Evolutionary conservation across 2,888 invertebrate genomes (phyloP), one percentile per base, ranked within the genome.

Genomic region (Boloria selene): DNA sequence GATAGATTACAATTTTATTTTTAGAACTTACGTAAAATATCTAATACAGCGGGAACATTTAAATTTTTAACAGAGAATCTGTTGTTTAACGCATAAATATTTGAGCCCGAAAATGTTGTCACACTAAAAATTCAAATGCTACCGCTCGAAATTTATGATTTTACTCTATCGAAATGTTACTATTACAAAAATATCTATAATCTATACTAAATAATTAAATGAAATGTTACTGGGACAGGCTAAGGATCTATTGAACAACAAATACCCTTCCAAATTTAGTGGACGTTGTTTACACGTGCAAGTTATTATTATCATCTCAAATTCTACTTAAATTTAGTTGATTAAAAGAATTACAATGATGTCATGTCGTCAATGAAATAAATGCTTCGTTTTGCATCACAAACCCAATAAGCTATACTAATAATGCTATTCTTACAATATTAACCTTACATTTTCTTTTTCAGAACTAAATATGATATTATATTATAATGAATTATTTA

Each of bases 101-200:
- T 67, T 61, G 55, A 66, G 63, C 61, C 51, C 53, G 26, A 56
- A 53, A 55, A 13, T 47, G 50, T 61, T 66, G 64, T 56, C 54
- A 63, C 58, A 63, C 60, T 70, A 74, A 73, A 77, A 74, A 73
- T 74, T 69, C 79, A 77, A 80, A 82, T 80, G 73, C 73, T 74
- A 76, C 76, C 81, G 73, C 72, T 72, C 75, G 71, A 73, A 80
- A 78, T 78, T 77, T 78, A 82, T 78, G 73, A 79, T 79, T 82
- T 85, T 84, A 82, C 80, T 78, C 84, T 89, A 88, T 84, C 81
- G 85, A 88, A 85, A 86, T 85, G 83, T 86, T 84, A 87, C 86
- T 88, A 88, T 90, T 91, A 91, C 81, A 91, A 92, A 92, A 90
- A 91, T 91, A 91, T 90, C 86, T 90, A 88, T 90, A 70, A 78